Percentiles rank a stretch among this genome's conserved stretches.
Conservation (phyloP, 2,888 invertebrate genomes). For the Brachyptera risi region DNA sequence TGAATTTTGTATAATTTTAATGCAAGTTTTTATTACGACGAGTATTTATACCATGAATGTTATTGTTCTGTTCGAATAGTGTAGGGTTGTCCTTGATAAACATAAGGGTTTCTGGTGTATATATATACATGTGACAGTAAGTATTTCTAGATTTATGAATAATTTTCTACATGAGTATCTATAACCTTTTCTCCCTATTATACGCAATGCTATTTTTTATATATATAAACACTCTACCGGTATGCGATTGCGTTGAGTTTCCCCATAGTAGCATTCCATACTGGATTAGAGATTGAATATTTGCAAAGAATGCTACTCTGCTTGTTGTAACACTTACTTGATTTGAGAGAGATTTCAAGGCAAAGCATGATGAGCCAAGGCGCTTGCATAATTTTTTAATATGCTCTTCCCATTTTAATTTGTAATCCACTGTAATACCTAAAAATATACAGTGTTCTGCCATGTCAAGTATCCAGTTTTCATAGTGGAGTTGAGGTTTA, state of each 20-base stretch:
- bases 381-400: not conserved
- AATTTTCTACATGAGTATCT: not conserved
- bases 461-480: not conserved
- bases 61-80: not conserved
- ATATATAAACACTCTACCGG: not conserved
- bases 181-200: not conserved
- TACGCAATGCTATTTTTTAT: too few relatives aligned
- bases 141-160: too few relatives aligned
- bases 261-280: not conserved
- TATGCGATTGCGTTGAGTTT: not conserved
- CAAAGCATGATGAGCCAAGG: not conserved
- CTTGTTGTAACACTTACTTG: not conserved
- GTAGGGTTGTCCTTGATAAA: conserved; percentile 1
- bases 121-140: not conserved
- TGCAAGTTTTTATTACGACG: not conserved
- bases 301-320: conserved; percentile 2
- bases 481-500: not conserved
- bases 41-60: not conserved
- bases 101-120: not conserved
- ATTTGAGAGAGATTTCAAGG: not conserved
- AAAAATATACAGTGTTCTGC: not conserved
- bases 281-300: not conserved
- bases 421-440: not conserved
- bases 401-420: not conserved
- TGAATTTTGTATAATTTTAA: not conserved